Conservation (phyloP, 2,797 vertebrate species). For the Gymnoscopelus braueri region DNA sequence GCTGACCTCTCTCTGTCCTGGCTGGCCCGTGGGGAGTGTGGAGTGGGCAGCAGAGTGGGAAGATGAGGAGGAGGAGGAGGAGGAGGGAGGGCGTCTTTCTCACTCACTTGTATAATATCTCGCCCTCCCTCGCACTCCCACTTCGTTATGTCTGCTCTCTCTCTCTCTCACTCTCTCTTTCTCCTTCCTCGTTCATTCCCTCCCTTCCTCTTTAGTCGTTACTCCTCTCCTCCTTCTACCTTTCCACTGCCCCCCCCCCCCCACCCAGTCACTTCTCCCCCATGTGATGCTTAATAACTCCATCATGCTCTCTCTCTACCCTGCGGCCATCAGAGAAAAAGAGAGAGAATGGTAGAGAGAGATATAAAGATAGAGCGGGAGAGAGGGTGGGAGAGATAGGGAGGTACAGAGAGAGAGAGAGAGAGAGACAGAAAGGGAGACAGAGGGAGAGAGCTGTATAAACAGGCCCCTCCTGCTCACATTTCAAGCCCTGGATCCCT, state of each 20-base stretch:
- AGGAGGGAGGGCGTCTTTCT: conserved; percentile 43
- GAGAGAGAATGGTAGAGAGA: neutral
- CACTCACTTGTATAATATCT: conserved; percentile 58
- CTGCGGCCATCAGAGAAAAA: conserved; percentile 48
- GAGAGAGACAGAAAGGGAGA: conserved; percentile 10
- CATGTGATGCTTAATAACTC: conserved; percentile 75
- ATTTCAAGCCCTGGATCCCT: conserved; percentile 76
- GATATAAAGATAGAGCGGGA: conserved; percentile 19
- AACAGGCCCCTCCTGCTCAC: conserved; percentile 79
- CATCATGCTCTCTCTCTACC: conserved; percentile 71
- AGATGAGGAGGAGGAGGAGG: too few species aligned
- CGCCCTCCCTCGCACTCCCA: conserved; percentile 16
- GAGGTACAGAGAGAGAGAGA: neutral
- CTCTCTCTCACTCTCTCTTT: conserved; percentile 23
- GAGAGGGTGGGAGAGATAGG: conserved; percentile 46
- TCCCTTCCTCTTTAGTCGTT: conserved; percentile 32
- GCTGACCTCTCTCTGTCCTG: conserved; percentile 73
- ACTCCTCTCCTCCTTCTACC: conserved; percentile 15
- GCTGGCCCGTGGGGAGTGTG: conserved; percentile 45
- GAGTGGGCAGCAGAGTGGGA: conserved; percentile 48
- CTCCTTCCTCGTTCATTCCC: conserved; percentile 42
- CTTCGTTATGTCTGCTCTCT: conserved; percentile 12
- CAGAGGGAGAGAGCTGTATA: conserved; percentile 33
- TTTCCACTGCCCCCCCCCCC: conserved; percentile 36
- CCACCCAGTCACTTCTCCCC: conserved; percentile 45